Conservation (phyloP, 2,113 vertebrate genomes). For the Cyanoderma ruficeps region DNA sequence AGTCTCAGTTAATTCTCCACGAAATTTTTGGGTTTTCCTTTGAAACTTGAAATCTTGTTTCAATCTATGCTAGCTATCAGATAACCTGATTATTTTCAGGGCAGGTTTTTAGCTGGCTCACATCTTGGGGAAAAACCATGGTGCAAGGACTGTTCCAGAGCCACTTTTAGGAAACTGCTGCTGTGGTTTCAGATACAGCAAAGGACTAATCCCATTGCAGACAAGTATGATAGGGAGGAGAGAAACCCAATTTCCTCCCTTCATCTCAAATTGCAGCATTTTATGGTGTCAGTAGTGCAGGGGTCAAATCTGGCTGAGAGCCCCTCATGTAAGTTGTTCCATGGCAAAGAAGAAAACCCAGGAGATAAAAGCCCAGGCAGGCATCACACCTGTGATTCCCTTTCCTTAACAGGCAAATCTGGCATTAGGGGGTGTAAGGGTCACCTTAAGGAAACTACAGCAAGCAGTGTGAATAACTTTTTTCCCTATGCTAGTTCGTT, state of each 20-base stretch:
- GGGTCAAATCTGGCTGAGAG: background rate
- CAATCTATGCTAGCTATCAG: background rate
- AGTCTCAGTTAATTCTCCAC: background rate
- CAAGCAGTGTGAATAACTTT: background rate
- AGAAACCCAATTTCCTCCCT: background rate
- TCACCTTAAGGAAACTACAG: background rate
- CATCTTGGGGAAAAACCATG: background rate
- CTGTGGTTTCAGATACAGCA: background rate
- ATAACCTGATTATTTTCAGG: background rate
- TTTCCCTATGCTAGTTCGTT: background rate
- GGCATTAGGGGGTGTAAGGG: background rate
- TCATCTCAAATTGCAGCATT: background rate
- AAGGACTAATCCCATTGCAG: background rate
- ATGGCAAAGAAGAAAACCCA: background rate
- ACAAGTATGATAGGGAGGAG: background rate
- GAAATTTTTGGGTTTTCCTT: background rate
- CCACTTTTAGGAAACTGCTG: background rate
- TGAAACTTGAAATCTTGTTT: background rate
- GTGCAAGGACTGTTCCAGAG: background rate
- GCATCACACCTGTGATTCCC: background rate
- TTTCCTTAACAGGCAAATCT: background rate
- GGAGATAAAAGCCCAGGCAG: background rate
- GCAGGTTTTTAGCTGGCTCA: background rate
- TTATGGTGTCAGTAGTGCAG: background rate
- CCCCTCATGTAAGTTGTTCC: fast-evolving